Evolutionary conservation across 2,797 vertebrate genomes (phyloP).

Genomic region (Loris lydekkerianus): DNA sequence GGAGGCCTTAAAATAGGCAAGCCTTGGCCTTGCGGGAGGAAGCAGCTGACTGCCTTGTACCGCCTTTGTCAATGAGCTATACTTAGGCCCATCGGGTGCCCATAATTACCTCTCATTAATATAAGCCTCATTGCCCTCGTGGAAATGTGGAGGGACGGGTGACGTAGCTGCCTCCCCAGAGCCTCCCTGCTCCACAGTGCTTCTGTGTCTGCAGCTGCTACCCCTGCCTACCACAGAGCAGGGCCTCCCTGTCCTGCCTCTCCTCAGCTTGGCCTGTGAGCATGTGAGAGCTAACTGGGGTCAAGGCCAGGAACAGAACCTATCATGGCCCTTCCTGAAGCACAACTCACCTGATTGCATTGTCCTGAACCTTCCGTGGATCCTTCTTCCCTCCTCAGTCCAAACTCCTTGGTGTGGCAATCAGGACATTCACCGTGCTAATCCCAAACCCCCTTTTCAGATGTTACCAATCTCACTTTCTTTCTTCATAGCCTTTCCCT

Average conservation of each 20-base stretch:
- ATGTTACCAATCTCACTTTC: neutral
- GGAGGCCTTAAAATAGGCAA: constrained; percentile 78
- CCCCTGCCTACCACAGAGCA: neutral
- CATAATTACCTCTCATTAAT: constrained; percentile 88
- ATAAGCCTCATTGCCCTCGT: constrained; percentile 81
- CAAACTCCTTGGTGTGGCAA: neutral
- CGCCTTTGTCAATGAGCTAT: constrained; percentile 80
- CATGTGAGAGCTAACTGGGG: neutral
- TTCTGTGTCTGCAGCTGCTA: neutral
- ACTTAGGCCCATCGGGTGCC: constrained; percentile 80
- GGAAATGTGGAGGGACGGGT: constrained; percentile 76
- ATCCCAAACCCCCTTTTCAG: neutral
- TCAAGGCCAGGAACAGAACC: neutral
- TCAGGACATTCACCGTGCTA: neutral
- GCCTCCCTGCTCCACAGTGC: neutral
- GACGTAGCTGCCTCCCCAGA: constrained; percentile 66
- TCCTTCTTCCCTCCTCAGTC: constrained; percentile 15
- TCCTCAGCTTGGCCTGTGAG: neutral
- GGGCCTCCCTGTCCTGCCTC: neutral
- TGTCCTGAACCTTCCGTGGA: constrained; percentile 4
- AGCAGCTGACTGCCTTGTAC: constrained; percentile 75
- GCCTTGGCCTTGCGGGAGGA: constrained; percentile 52
- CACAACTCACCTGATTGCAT: neutral
- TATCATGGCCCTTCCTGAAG: constrained; percentile 17
- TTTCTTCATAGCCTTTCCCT: neutral